These are phyloP conservation scores for Boloria euphrosyne DNA, from an alignment of 2,888 invertebrate genomes.

Conservation along the genomic window DNA sequence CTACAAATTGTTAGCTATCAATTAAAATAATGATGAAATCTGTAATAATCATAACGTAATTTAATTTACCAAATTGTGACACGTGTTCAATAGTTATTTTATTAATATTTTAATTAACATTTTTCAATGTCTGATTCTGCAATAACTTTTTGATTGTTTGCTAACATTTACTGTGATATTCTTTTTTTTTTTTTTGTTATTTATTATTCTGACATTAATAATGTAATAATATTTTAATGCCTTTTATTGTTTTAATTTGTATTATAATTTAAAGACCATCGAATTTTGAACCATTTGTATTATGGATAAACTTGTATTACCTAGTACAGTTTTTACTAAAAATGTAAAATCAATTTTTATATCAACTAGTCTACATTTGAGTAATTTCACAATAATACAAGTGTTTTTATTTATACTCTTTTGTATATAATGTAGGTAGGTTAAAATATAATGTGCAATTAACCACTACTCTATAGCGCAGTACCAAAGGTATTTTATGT, in stretches of 20 bases:
- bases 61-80: too few species aligned
- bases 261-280: too few species aligned
- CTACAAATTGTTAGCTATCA: too few species aligned
- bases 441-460: conserved; percentile 78
- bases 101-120: too few species aligned
- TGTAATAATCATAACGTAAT: too few species aligned
- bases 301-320: not conserved
- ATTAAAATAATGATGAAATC: too few species aligned
- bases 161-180: conserved; percentile 13
- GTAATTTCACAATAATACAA: conserved; percentile 23
- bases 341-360: not conserved
- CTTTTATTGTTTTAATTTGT: too few species aligned
- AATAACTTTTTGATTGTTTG: not conserved
- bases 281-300: too few species aligned
- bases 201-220: not conserved
- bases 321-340: not conserved
- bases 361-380: conserved; percentile 8
- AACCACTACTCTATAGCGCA: conserved; percentile 68
- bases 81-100: too few species aligned
- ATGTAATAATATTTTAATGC: not conserved
- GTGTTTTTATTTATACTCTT: conserved; percentile 69
- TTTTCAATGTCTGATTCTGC: not conserved
- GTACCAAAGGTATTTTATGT: conserved; percentile 79
- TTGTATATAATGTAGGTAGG: conserved; percentile 78
- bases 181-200: not conserved